Evolutionary conservation across 2,113 vertebrate genomes (phyloP).

Genomic region (Etheostoma spectabile): DNA sequence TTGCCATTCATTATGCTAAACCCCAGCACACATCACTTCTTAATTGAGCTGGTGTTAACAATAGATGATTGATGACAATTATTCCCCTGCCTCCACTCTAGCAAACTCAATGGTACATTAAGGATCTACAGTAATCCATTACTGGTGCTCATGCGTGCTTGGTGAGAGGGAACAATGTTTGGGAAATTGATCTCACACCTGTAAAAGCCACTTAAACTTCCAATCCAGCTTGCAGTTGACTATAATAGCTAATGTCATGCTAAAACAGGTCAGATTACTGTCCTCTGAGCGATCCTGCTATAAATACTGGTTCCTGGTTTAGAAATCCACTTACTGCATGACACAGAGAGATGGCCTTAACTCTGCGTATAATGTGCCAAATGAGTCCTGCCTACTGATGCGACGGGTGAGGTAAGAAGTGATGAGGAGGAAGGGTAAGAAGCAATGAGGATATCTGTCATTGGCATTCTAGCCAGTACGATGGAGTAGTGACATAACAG

Average conservation of each 20-base stretch:
- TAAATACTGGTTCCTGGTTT: constrained; percentile 69
- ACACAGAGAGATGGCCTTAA: constrained; percentile 40
- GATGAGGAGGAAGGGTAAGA: constrained; percentile 22
- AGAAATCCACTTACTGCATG: constrained; percentile 70
- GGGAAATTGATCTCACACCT: constrained; percentile 55
- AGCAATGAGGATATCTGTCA: background rate
- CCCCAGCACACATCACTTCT: constrained; percentile 48
- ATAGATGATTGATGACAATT: constrained; percentile 60
- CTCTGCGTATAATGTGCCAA: constrained; percentile 38
- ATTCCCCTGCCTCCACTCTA: constrained; percentile 58
- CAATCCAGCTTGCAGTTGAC: constrained; percentile 20
- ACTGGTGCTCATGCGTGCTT: constrained; percentile 36
- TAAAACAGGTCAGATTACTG: constrained; percentile 60
- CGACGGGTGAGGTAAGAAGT: constrained; percentile 25
- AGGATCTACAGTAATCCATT: constrained; percentile 55
- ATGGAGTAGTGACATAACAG: constrained; percentile 59
- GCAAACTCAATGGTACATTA: constrained; percentile 28
- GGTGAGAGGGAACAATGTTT: constrained; percentile 11
- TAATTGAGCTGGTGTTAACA: constrained; percentile 67
- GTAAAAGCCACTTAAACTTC: constrained; percentile 43
- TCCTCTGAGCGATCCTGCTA: constrained; percentile 52
- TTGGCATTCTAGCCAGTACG: constrained; percentile 43
- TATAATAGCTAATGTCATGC: constrained; percentile 39
- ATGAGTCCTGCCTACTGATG: constrained; percentile 30
- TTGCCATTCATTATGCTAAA: constrained; percentile 66